Percentiles rank a stretch among this genome's conserved stretches.
phyloP scores from a whole-genome alignment of 1,140 invertebrate genomes.

The Metopolophium dirhodum region DNA sequence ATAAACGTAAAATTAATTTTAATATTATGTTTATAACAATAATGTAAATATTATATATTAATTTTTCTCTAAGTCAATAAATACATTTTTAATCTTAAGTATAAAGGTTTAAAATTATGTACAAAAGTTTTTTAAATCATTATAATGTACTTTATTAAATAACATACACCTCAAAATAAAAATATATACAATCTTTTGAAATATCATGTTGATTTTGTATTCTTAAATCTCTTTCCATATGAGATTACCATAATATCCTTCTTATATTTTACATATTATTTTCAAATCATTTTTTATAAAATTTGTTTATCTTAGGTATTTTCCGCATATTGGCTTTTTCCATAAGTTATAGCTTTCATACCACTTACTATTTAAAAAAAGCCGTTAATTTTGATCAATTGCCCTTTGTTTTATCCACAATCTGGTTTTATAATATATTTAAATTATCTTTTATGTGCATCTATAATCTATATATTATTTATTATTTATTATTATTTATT shows the following conservation, averaged over 20 bases:
- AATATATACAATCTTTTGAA: background rate
- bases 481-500: no score
- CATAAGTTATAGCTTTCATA: background rate
- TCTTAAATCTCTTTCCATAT: background rate
- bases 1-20: background rate
- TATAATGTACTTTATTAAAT: background rate
- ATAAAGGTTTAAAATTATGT: background rate
- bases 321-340: background rate
- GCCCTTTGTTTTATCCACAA: background rate
- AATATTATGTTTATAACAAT: background rate
- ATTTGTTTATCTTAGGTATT: background rate
- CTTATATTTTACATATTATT: slow-evolving; percentile 14
- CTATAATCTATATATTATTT: no score
- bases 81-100: background rate
- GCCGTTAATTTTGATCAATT: background rate
- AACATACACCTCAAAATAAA: background rate
- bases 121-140: background rate
- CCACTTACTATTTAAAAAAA: background rate
- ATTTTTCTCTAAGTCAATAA: background rate
- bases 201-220: background rate
- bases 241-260: background rate
- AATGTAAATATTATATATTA: background rate
- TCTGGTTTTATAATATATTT: background rate
- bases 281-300: background rate
- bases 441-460: no score